These are phyloP conservation scores for Lucinisca nassula DNA, from an alignment of 2,888 invertebrate genomes.

Conservation along the genomic window DNA sequence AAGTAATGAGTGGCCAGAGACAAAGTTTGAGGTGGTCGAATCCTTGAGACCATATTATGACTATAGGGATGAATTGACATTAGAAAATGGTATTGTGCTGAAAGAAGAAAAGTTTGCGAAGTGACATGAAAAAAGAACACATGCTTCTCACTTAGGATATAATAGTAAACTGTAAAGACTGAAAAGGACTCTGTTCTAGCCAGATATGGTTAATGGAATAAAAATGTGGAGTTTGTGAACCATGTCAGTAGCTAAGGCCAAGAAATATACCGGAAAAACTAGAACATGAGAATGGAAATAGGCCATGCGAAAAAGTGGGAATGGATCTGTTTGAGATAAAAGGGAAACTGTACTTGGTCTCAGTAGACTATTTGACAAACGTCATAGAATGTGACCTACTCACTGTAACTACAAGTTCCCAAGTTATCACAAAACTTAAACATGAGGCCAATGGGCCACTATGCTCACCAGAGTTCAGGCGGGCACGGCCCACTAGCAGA, in stretches of 20 bases:
- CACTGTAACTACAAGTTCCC: slow-evolving; percentile 21
- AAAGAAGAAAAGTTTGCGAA: slow-evolving; percentile 45
- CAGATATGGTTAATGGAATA: too few relatives aligned
- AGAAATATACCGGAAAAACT: slow-evolving; percentile 13
- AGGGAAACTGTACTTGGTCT: slow-evolving; percentile 46
- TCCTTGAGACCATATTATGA: too few relatives aligned
- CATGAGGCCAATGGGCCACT: too few relatives aligned
- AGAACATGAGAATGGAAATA: slow-evolving; percentile 18
- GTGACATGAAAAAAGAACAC: slow-evolving; percentile 28
- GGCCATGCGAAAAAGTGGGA: slow-evolving; percentile 30
- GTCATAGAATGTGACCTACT: slow-evolving; percentile 57
- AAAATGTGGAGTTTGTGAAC: slow-evolving; percentile 22
- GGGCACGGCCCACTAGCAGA: too few relatives aligned
- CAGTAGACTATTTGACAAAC: slow-evolving; percentile 60
- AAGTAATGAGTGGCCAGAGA: background rate
- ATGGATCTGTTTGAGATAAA: slow-evolving; percentile 47
- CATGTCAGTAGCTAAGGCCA: slow-evolving; percentile 8
- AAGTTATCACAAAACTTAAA: slow-evolving; percentile 46
- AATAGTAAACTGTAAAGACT: slow-evolving; percentile 35
- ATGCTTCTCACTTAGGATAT: slow-evolving; percentile 30
- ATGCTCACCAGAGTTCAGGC: too few relatives aligned
- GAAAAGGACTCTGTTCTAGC: slow-evolving; percentile 36
- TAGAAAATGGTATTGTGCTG: slow-evolving; percentile 33
- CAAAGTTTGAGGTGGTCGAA: background rate
- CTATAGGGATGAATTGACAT: slow-evolving; percentile 25